Conservation (phyloP, 1,140 invertebrate species). For the Drosophila baimaii region DNA sequence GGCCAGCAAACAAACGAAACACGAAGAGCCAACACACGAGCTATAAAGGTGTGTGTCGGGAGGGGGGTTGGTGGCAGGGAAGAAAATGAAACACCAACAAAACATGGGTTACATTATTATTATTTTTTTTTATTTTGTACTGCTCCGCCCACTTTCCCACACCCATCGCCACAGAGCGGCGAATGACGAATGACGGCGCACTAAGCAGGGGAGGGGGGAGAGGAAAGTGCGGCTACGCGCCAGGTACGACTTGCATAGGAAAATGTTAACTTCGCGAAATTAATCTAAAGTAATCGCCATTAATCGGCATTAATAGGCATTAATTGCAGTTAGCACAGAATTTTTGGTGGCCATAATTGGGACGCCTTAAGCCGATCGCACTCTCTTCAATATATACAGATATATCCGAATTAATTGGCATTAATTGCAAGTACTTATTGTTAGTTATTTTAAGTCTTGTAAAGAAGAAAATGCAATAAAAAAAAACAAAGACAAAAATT, state of each 20-base stretch:
- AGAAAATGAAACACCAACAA: constrained; percentile 24
- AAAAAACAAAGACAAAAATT: no score
- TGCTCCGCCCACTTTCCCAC: constrained; percentile 68
- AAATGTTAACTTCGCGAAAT: constrained; percentile 15
- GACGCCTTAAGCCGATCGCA: no score
- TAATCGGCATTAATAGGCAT: neutral
- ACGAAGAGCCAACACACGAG: constrained; percentile 36
- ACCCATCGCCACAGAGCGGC: constrained; percentile 39
- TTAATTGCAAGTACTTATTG: neutral
- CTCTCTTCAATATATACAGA: no score
- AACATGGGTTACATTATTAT: constrained; percentile 23
- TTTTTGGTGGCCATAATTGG: no score
- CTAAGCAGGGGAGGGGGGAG: neutral
- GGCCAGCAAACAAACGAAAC: constrained; percentile 31
- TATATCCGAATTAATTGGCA: neutral
- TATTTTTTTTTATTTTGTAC: constrained; percentile 17
- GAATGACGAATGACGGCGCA: constrained; percentile 55
- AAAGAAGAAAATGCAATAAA: no score
- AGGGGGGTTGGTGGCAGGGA: neutral
- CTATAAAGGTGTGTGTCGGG: neutral
- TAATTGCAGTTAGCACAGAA: neutral
- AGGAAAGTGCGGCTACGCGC: neutral
- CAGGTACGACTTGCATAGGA: neutral
- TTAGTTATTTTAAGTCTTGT: no score
- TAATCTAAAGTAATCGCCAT: constrained; percentile 8